These are phyloP conservation scores for Tachyglossus aculeatus DNA, from an alignment of 2,797 vertebrate species.

Conservation along the genomic window DNA sequence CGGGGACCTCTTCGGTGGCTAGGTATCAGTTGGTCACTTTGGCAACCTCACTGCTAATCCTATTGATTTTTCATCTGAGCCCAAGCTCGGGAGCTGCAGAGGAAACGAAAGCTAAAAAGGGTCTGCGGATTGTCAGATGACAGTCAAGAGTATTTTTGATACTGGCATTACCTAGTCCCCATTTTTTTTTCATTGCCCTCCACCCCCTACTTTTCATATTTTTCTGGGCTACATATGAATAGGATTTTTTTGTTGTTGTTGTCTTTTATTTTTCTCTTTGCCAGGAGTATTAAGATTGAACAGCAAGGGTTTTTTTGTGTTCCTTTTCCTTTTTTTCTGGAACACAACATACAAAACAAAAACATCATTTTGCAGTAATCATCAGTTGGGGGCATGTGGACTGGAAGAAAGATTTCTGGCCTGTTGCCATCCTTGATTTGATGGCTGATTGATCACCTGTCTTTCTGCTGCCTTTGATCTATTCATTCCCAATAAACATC, in stretches of 20 bases:
- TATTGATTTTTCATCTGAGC: conserved; percentile 63
- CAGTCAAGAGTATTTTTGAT: conserved; percentile 61
- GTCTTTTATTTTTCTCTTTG: conserved; percentile 35
- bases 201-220: conserved; percentile 22
- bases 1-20: conserved; percentile 1
- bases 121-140: conserved; percentile 72
- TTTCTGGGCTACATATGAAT: conserved; percentile 44
- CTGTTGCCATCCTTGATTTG: conserved; percentile 95
- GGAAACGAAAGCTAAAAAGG: conserved; percentile 41
- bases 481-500: conserved; percentile 95
- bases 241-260: conserved; percentile 26
- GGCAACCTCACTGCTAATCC: conserved; percentile 46
- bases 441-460: conserved; percentile 94
- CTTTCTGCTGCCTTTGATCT: conserved; percentile 86
- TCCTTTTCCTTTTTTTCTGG: conserved; percentile 40
- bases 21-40: conserved; percentile 1
- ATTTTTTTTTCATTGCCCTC: background rate
- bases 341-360: conserved; percentile 62
- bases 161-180: conserved; percentile 53
- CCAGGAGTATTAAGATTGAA: conserved; percentile 64
- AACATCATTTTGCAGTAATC: conserved; percentile 78
- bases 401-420: conserved; percentile 88
- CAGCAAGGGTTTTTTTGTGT: conserved; percentile 9
- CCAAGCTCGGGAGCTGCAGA: conserved; percentile 67
- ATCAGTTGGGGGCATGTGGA: conserved; percentile 72